These are phyloP conservation scores for Cardiocondyla obscurior DNA, from an alignment of 1,140 invertebrate species.

Conservation along the genomic window DNA sequence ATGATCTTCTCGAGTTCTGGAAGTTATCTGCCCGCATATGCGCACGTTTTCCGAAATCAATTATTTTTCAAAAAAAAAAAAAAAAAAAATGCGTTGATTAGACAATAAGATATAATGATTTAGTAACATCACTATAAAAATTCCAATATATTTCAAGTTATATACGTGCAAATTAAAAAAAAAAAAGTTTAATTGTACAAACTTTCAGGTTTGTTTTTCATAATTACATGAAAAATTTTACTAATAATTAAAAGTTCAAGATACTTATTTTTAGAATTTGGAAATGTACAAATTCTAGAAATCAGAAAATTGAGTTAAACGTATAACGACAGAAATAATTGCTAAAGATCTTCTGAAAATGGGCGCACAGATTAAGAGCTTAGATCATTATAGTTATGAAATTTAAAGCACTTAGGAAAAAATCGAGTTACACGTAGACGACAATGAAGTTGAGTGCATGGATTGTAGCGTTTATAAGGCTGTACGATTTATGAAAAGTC, in stretches of 20 bases:
- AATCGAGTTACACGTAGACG: constrained; percentile 45
- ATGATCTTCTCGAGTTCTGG: constrained; percentile 2
- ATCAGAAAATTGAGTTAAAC: neutral
- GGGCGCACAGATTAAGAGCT: neutral
- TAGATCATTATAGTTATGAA: constrained; percentile 45
- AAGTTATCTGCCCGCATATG: neutral
- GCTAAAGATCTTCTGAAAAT: neutral
- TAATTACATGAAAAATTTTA: too few relatives aligned
- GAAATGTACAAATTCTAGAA: neutral
- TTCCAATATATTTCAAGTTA: neutral
- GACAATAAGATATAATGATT: neutral
- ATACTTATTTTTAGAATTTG: neutral
- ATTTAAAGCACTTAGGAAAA: constrained; percentile 54
- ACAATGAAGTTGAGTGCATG: constrained; percentile 61
- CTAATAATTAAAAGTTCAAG: neutral
- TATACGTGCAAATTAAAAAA: neutral
- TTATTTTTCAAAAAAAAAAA: neutral
- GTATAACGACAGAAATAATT: neutral
- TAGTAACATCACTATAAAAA: neutral
- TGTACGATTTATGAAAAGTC: constrained; percentile 48
- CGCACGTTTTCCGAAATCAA: constrained; percentile 18
- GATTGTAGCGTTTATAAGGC: constrained; percentile 48
- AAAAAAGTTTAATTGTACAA: neutral
- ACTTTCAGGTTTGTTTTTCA: neutral
- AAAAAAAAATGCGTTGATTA: neutral